A percentile compares a stretch with the other conserved stretches of the same genome.
Conservation (phyloP, 2,113 vertebrate species). For the Gobius niger region DNA sequence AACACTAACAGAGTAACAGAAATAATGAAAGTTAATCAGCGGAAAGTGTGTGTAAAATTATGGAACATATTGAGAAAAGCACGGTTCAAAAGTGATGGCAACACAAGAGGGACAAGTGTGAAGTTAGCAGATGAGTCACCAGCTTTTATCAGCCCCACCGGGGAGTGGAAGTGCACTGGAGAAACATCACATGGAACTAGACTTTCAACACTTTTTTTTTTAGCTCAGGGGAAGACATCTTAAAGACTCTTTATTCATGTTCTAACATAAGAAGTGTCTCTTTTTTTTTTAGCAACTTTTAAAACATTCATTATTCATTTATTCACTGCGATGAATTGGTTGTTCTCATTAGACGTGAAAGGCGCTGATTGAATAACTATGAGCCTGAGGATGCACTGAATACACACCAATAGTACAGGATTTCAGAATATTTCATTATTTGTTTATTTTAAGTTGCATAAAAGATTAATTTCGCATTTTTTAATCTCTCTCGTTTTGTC, state of each 20-base stretch:
- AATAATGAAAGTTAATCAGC: conserved; percentile 16
- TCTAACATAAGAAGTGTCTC: too few relatives aligned
- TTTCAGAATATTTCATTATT: too few relatives aligned
- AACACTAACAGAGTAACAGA: conserved; percentile 12
- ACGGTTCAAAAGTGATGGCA: conserved; percentile 22
- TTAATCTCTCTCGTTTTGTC: too few relatives aligned
- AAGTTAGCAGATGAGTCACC: conserved; percentile 63
- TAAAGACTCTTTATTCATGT: background rate
- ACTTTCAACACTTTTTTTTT: conserved; percentile 16
- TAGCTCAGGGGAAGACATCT: conserved; percentile 21
- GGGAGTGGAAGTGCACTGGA: conserved; percentile 33
- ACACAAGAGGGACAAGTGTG: conserved; percentile 17
- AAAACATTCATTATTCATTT: too few relatives aligned
- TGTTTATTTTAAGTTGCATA: too few relatives aligned
- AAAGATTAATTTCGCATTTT: too few relatives aligned
- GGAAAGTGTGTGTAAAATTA: background rate
- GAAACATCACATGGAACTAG: conserved; percentile 3
- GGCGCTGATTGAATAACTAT: too few relatives aligned
- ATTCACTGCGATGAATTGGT: too few relatives aligned
- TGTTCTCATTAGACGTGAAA: too few relatives aligned
- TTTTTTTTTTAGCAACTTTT: too few relatives aligned
- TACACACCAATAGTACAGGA: too few relatives aligned
- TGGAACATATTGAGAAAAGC: background rate
- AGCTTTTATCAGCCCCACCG: conserved; percentile 35
- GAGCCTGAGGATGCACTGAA: too few relatives aligned